Percentiles rank a stretch among this genome's conserved stretches.
Conservation (phyloP, 30 jellyfish, hydroid and myxozoan species). For the Phacellophora camtschatica region DNA sequence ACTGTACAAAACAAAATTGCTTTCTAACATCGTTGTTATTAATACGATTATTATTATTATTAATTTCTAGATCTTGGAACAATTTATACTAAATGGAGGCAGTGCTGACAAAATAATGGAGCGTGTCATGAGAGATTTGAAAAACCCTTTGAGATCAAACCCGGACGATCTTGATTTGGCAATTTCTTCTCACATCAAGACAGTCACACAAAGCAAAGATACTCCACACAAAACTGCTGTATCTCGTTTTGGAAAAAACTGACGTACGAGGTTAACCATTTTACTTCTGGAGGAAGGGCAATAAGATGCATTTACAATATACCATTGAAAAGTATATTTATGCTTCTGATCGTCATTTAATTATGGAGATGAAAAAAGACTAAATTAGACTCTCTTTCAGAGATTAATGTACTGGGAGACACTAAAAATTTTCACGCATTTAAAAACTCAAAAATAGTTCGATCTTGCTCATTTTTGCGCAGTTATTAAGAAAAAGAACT, state of each 20-base stretch:
- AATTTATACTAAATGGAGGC: background rate
- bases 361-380: too few species aligned
- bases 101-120: background rate
- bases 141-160: background rate
- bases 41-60: too few species aligned
- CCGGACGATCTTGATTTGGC: conserved; percentile 14
- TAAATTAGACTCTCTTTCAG: too few species aligned
- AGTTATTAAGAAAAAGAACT: too few species aligned
- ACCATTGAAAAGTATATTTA: too few species aligned
- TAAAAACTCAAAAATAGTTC: too few species aligned
- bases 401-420: background rate
- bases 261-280: conserved; percentile 9
- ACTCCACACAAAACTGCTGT: conserved; percentile 14
- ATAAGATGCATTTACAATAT: background rate
- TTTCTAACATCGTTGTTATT: too few species aligned
- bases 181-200: background rate
- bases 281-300: background rate
- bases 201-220: background rate
- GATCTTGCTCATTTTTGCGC: too few species aligned
- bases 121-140: conserved; percentile 7
- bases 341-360: too few species aligned
- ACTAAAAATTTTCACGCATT: too few species aligned
- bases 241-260: conserved; percentile 7
- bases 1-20: too few species aligned
- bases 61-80: too few species aligned